phyloP scores from a whole-genome alignment of 2,797 vertebrate genomes.

The Mus caroli region DNA sequence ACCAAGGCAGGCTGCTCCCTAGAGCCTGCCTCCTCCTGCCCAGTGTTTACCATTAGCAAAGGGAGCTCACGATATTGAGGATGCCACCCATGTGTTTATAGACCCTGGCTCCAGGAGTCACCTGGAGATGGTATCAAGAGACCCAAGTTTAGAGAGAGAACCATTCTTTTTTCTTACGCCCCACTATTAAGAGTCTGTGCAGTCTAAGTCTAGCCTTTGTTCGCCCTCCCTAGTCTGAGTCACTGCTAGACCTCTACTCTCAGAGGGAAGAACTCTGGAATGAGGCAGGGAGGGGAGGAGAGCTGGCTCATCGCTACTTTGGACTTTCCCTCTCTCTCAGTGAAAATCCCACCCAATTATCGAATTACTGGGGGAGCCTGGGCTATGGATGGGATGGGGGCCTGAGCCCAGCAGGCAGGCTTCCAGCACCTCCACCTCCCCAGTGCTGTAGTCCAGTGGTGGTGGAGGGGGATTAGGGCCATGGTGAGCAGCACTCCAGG shows the following conservation, averaged over 20 bases:
- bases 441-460: not conserved
- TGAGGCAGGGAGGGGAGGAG: conserved; percentile 61
- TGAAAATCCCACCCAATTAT: conserved; percentile 89
- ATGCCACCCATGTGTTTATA: not conserved
- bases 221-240: conserved; percentile 13
- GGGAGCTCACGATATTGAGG: not conserved
- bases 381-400: conserved; percentile 40
- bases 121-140: not conserved
- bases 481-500: not conserved
- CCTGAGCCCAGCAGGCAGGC: not conserved
- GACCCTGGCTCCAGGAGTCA: not conserved
- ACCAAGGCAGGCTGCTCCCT: not conserved
- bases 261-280: conserved; percentile 11
- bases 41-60: not conserved
- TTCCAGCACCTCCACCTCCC: not conserved
- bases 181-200: not conserved
- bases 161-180: not conserved
- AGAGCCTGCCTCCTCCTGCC: not conserved
- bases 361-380: conserved; percentile 83
- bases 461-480: conserved; percentile 39
- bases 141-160: not conserved
- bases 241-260: not conserved
- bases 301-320: conserved; percentile 6
- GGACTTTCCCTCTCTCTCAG: conserved; percentile 87
- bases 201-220: not conserved